phyloP scores from a whole-genome alignment of 2,888 invertebrate genomes.

The Drosophila formosana region DNA sequence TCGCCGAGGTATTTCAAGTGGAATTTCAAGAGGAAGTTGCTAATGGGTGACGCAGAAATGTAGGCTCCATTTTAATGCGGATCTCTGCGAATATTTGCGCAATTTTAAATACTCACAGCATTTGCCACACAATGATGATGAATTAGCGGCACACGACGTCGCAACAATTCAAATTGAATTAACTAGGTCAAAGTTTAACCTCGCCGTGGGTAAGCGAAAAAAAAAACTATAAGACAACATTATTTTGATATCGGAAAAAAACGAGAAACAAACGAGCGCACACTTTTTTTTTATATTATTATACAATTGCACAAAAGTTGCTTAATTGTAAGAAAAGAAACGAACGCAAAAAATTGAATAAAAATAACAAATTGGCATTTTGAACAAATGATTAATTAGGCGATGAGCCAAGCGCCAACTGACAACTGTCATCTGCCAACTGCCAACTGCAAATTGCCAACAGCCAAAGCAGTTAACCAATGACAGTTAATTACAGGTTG shows the following conservation, averaged over 20 bases:
- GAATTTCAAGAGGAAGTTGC: conserved; percentile 5
- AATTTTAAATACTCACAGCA: conserved; percentile 31
- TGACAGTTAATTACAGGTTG: conserved; percentile 49
- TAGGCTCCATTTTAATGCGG: conserved; percentile 24
- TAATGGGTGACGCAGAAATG: conserved; percentile 23
- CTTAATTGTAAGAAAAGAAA: conserved; percentile 57
- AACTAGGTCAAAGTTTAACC: conserved; percentile 68
- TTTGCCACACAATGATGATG: conserved; percentile 55
- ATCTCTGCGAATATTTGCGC: conserved; percentile 54
- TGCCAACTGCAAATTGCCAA: conserved; percentile 39
- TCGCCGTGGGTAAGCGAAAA: conserved; percentile 41
- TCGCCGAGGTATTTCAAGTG: conserved; percentile 28
- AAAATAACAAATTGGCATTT: conserved; percentile 61
- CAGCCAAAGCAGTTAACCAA: conserved; percentile 42
- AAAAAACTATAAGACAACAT: conserved; percentile 28
- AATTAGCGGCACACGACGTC: conserved; percentile 48
- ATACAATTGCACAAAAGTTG: conserved; percentile 66
- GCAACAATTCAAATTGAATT: conserved; percentile 50
- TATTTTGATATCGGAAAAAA: conserved; percentile 39
- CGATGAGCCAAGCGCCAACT: conserved; percentile 60
- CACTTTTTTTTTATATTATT: conserved; percentile 24
- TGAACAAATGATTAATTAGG: conserved; percentile 64
- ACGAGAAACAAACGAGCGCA: conserved; percentile 33
- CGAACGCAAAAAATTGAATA: conserved; percentile 18
- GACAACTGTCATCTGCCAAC: conserved; percentile 30